phyloP scores from a whole-genome alignment of 2,888 invertebrate species.

The Polydesmus complanatus region DNA sequence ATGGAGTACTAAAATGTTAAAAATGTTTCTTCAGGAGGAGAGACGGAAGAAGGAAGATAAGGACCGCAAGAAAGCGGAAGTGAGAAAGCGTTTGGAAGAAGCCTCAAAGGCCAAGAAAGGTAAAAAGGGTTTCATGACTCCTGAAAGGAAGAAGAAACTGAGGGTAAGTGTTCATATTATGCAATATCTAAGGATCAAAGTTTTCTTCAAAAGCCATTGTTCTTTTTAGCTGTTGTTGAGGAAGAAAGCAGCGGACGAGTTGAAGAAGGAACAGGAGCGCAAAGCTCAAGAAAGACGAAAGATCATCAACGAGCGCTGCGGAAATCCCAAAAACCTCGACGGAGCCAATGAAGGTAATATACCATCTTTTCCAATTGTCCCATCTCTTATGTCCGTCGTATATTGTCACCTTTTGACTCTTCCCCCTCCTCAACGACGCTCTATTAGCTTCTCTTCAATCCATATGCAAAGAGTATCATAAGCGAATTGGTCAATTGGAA shows the following conservation, averaged over 20 bases:
- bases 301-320: constrained; percentile 90
- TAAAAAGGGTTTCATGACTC: constrained; percentile 99
- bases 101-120: constrained; percentile 97
- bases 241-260: constrained; percentile 99
- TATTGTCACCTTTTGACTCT: too few relatives aligned
- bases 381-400: too few relatives aligned
- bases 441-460: too few relatives aligned
- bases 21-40: too few relatives aligned
- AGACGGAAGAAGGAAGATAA: constrained; percentile 95
- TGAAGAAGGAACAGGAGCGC: constrained; percentile 98
- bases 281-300: constrained; percentile 96
- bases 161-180: constrained; percentile 53
- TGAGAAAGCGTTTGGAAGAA: constrained; percentile 96
- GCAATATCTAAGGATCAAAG: not conserved
- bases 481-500: too few relatives aligned
- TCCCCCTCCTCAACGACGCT: too few relatives aligned
- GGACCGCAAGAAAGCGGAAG: constrained; percentile 97
- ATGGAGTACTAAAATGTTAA: too few relatives aligned
- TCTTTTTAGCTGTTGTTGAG: constrained; percentile 78
- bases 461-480: too few relatives aligned
- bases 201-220: not conserved
- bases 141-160: constrained; percentile 99
- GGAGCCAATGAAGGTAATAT: constrained; percentile 82
- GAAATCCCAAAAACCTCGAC: constrained; percentile 76
- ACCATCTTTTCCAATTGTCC: not conserved